Evolutionary conservation across 2,888 invertebrate genomes (phyloP), one percentile per base, ranked within the genome.

Genomic region (Tupiocoris notatus): DNA sequence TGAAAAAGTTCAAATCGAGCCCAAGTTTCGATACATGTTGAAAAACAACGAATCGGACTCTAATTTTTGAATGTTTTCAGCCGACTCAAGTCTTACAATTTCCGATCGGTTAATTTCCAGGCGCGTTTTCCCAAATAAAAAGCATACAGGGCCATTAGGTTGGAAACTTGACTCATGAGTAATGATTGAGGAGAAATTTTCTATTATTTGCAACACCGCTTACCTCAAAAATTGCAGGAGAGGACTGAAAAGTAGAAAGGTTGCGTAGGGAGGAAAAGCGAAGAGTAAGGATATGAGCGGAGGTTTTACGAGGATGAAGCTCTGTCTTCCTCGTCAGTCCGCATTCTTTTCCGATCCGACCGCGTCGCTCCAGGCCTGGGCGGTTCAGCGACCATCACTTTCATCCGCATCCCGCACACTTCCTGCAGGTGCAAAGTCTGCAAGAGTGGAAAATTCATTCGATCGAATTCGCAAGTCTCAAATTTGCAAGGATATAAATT

Each of bases 311-410:
- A 67, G 24, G 65, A 65, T 9, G 70, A 70, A 3, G 58, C 24
- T n/a, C 7, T 18, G 18, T 73, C 73, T 63, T 78, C 78, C 17
- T 70, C 71, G 65, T 78, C 78, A 22, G 76, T 68, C 1, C 78
- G 23, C 56, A 78, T 74, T 39, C 78, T 57, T 61, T 78, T 78
- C 64, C 78, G 58, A 56, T 78, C 78, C 25, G 80, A 81, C 17
- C 70, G 70, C 16, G 58, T 58, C 39, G 12, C 39, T 2, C 70
- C 61, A 6, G 79, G 79, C 22, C 77, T 77, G 12, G 80, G 80
- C n/a, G 82, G 82, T 81, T 95, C 95, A 0, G 96, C 96, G 83
- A 93, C 91, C 84, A 96, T 86, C 2, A 96, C 96, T 86, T 95
- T 93, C 71, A 96, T 86, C 78, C 94, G 88, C 22, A 93, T 90